Conservation (phyloP, 2,888 invertebrate genomes). For the Scrobipalpa atriplicella region DNA sequence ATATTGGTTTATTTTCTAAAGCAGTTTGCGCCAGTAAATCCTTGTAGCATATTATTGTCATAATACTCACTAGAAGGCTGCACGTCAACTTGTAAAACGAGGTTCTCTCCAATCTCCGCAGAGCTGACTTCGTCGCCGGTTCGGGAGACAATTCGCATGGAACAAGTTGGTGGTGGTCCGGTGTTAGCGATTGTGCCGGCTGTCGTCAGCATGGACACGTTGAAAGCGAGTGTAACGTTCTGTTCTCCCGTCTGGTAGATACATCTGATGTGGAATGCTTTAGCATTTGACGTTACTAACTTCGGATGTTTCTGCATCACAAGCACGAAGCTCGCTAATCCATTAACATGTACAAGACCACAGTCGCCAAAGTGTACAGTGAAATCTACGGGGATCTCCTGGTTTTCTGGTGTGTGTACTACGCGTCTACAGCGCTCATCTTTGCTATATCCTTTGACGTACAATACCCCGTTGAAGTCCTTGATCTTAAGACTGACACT, state of each 20-base stretch:
- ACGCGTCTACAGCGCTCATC: slow-evolving; percentile 94
- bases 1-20: background rate
- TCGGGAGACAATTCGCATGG: slow-evolving; percentile 94
- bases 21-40: background rate
- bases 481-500: slow-evolving; percentile 91
- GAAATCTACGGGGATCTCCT: slow-evolving; percentile 88
- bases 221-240: slow-evolving; percentile 95
- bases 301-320: slow-evolving; percentile 98
- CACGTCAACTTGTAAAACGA: slow-evolving; percentile 93
- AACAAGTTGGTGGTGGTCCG: slow-evolving; percentile 95
- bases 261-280: slow-evolving; percentile 98
- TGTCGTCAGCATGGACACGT: slow-evolving; percentile 97
- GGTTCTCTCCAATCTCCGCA: slow-evolving; percentile 95
- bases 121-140: slow-evolving; percentile 94
- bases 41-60: background rate
- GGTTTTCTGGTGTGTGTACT: slow-evolving; percentile 88
- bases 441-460: slow-evolving; percentile 97
- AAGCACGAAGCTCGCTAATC: slow-evolving; percentile 95
- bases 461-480: slow-evolving; percentile 94
- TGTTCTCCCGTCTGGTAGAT: slow-evolving; percentile 97
- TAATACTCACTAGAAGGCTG: slow-evolving; percentile 85
- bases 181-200: slow-evolving; percentile 98
- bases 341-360: slow-evolving; percentile 95
- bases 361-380: slow-evolving; percentile 96
- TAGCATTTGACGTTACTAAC: slow-evolving; percentile 96